Evolutionary conservation across 2,113 vertebrate species (phyloP), one percentile per base, ranked within the genome.

Genomic region (Eira barbara): DNA sequence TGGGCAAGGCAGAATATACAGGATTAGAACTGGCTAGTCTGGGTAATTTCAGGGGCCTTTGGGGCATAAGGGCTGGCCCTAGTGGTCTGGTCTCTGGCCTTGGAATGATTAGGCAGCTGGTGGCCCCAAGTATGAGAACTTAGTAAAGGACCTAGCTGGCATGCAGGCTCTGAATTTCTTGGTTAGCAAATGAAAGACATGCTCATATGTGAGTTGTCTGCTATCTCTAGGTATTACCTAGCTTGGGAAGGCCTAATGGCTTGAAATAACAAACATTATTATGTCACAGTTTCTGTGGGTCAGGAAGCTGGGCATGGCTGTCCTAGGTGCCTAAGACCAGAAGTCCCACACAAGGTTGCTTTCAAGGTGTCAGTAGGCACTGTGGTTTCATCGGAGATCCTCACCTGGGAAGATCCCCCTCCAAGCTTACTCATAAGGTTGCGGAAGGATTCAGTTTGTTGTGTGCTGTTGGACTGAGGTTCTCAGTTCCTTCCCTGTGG

Each of bases 181-280:
- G 21, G 4, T 47, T 97, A 95, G 27, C 14, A 36, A 25, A 10
- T 36, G 42, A 73, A 84, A 63, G n/a, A 1, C 13, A 31, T 18
- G 23, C 0, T 52, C n/a, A 29, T 17, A 25, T 4, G 27, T 52
- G 3, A 84, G 12, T 25, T 52, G 27, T 78, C 67, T 23, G 34
- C 39, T 57, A 1, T 29, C 27, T 55, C 3, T 73, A 76, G 42
- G 3, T 69, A 65, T 25, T 57, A 11, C 17, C 7, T n/a, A 84
- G 7, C 2, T 20, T 27, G n/a, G 1, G 1, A 9, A 57, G 1
- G 10, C 2, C 12, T n/a, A 39, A 18, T 11, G 8, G 23, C 4
- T 36, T 18, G 42, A 89, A 83, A 87, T 61, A 87, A 23, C 12
- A 67, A 69, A 21, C 12, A 67, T 67, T 69, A 36, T 47, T 27